These are phyloP conservation scores for Alloplasta piceator DNA, from an alignment of 2,888 invertebrate genomes.

Conservation along the genomic window DNA sequence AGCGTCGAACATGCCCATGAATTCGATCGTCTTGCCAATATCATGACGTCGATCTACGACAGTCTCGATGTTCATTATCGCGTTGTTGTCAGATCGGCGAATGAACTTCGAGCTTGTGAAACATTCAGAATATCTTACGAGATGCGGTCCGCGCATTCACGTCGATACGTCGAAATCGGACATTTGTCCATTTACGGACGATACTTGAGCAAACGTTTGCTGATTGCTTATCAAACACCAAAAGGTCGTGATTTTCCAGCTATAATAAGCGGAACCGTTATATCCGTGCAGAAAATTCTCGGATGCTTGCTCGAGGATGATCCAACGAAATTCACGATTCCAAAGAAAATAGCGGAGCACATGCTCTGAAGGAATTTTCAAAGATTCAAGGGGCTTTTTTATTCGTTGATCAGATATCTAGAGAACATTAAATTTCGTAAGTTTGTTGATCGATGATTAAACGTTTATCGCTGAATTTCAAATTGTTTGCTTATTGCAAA, in stretches of 20 bases:
- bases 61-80: conserved; percentile 88
- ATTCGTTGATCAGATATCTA: too few species aligned
- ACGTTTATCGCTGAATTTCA: too few species aligned
- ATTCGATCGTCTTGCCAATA: conserved; percentile 85
- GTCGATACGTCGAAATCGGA: conserved; percentile 89
- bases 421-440: too few species aligned
- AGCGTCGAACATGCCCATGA: conserved; percentile 84
- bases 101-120: conserved; percentile 87
- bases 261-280: conserved; percentile 89
- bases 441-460: too few species aligned
- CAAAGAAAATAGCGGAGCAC: conserved; percentile 69
- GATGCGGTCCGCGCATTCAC: conserved; percentile 88
- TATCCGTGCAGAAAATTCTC: conserved; percentile 90
- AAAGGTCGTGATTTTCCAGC: conserved; percentile 86
- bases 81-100: conserved; percentile 86
- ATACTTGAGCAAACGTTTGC: conserved; percentile 91
- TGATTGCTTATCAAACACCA: conserved; percentile 87
- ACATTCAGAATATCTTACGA: conserved; percentile 88
- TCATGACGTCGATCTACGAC: conserved; percentile 86
- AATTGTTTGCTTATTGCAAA: too few species aligned
- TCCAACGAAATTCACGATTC: conserved; percentile 78
- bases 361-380: conserved; percentile 11
- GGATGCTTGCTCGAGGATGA: conserved; percentile 90
- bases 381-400: too few species aligned
- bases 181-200: conserved; percentile 89